phyloP scores from a whole-genome alignment of 2,113 vertebrate genomes.

The Cyprinodon variegatus region DNA sequence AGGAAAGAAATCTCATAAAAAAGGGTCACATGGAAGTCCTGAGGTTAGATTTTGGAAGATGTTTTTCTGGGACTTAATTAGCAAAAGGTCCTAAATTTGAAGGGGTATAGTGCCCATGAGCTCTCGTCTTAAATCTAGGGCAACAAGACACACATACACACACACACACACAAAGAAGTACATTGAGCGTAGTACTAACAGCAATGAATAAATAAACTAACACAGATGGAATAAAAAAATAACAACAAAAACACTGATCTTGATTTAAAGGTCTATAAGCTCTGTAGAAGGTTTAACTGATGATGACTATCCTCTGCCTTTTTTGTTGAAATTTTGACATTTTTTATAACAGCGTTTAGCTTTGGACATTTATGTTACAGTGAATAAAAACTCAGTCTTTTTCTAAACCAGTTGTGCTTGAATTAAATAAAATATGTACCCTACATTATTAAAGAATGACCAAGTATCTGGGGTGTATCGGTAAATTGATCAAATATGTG shows the following conservation, averaged over 20 bases:
- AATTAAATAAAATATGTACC: no score
- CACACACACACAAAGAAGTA: conserved; percentile 1
- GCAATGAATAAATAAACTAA: background rate
- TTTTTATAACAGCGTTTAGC: background rate
- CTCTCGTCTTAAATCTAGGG: conserved; percentile 65
- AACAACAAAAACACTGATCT: background rate
- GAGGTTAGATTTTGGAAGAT: conserved; percentile 56
- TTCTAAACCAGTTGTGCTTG: no score
- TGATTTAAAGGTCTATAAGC: background rate
- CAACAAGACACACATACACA: conserved; percentile 25
- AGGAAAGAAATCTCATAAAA: conserved; percentile 45
- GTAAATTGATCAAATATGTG: no score
- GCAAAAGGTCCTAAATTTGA: conserved; percentile 54
- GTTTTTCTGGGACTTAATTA: conserved; percentile 76
- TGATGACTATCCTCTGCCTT: background rate
- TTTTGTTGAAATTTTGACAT: background rate
- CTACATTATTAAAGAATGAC: no score
- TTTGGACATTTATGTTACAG: no score
- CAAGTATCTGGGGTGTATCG: no score
- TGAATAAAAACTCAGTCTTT: no score
- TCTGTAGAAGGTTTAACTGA: background rate
- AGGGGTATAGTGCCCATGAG: conserved; percentile 58
- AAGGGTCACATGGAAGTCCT: conserved; percentile 62
- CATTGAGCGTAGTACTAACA: background rate
- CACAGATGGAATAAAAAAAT: background rate